Base-by-base conservation (phyloP, 2,888 invertebrate species). In the Drosophila neotestacea region DNA sequence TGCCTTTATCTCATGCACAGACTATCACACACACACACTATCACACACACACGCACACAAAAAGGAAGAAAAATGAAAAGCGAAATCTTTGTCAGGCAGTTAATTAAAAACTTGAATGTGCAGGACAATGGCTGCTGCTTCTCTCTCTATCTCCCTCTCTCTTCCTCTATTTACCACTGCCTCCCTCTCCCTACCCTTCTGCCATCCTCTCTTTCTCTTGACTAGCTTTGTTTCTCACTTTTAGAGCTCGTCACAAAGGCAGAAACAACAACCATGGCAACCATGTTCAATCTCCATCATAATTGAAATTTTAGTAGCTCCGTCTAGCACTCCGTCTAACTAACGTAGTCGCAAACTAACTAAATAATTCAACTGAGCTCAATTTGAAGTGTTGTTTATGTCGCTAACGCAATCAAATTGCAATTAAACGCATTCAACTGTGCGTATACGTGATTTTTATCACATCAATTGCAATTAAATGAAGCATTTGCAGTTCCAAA, bases 81-180 rank as follows among this genome's bases (percentile, higher is more conserved):
- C 58, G 59, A 82, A 87, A 87, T 83, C 88, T 87, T 83, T 85
- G 85, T 74, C 70, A 88, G 83, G 77, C 82, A 83, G 88, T 83
- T 83, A 83, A 83, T 83, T 83, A 83, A 83, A 83, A 83, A 87
- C 72, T 87, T 63, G 48, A 61, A 58, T 58, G 69, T 52, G 46
- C 56, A 48, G 62, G 61, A 56, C 56, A 58, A 38, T 52, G 62
- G 47, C 39, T 11, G 44, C 34, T 34, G 5, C 2, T 27, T 6
- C 22, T 11, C 36, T 11, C 16, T 1, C 41, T 1, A 30, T 6
- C 16, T 6, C 27, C 4, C 30, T 1, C 9, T 38, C 13, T 13
- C 5, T 22, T 4, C 11, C 11, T 50, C 9, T 36, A 10, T 30
- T 39, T 28, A 7, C 2, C 28, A 0, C 27, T 41, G 16, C 11